These are phyloP conservation scores for Perdix hodgsoniae DNA, from an alignment of 2,797 vertebrate genomes.

Conservation along the genomic window DNA sequence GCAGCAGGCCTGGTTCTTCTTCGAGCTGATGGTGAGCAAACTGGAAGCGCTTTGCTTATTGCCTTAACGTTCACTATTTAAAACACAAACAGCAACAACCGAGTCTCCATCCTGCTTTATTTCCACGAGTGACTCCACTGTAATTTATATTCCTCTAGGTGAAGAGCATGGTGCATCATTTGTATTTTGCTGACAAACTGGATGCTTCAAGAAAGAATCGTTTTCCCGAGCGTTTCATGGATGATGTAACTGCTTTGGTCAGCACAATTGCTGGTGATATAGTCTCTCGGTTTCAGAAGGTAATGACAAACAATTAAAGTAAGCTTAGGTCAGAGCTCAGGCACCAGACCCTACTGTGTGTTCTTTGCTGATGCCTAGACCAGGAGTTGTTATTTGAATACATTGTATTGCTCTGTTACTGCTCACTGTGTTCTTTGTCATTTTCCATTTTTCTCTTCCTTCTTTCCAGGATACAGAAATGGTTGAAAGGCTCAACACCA, in stretches of 20 bases:
- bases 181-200: constrained; percentile 96
- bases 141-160: constrained; percentile 83
- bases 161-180: constrained; percentile 98
- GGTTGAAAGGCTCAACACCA: constrained; percentile 96
- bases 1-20: constrained; percentile 99
- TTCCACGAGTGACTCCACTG: background rate
- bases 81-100: background rate
- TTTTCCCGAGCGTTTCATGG: constrained; percentile 99
- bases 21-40: constrained; percentile 95
- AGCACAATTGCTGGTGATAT: constrained; percentile 97
- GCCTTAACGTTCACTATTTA: background rate
- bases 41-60: background rate
- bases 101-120: background rate
- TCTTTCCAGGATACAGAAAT: constrained; percentile 91
- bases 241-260: constrained; percentile 95
- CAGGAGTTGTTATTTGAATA: background rate
- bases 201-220: constrained; percentile 93
- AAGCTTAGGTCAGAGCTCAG: background rate
- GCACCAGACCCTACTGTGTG: background rate
- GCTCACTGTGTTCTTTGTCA: background rate
- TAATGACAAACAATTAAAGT: constrained; percentile 70
- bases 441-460: constrained; percentile 1
- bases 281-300: constrained; percentile 97
- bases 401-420: background rate
- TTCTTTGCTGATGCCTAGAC: background rate